Base-by-base conservation (phyloP, 2,113 vertebrate genomes). In the Maccullochella peelii region DNA sequence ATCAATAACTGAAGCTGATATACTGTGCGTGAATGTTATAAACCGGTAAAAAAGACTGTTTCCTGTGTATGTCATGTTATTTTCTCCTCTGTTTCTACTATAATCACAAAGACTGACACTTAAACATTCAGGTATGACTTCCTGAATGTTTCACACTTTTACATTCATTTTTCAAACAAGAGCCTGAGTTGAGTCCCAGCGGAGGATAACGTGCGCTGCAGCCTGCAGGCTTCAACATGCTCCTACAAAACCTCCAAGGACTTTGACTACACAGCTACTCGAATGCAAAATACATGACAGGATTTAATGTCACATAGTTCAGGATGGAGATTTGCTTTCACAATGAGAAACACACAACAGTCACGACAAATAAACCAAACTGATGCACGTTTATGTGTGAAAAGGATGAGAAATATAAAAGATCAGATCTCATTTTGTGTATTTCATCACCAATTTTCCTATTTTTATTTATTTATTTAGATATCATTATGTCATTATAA, bases 141-240 rank as follows among this genome's bases (percentile, higher is more conserved):
- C 49, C 49, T 80, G 61, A 80, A 66, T 73, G 33, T 57, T 73
- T 74, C 61, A 74, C 25, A 25, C 25, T 25, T 15, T 1, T 23
- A 3, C 57, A 12, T 57, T 21, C 16, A 36, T 54, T 47, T 58
- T 66, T 55, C 15, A 74, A 59, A 44, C 11, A 5, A 36, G 30
- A 14, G 63, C n/a, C 63, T 14, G 47, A 30, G 40, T 12, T 8
- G 52, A 54, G 5, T 40, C 23, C 44, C 67, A 20, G 58, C 8
- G 21, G 33, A 63, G 77, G 5, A n/a, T 38, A 4, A 14, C 25
- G 59, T 20, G 36, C 8, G 12, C 33, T 20, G 61, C 42, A 49
- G 73, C 52, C 52, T 58, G 38, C 57, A 61, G 67, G 57, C 67
- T 30, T 70, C 6, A 50, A 62, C 42, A 38, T 36, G 62, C 62